These are phyloP conservation scores for Didymodactylos carnosus DNA, from an alignment of 2,888 invertebrate genomes.

Conservation along the genomic window DNA sequence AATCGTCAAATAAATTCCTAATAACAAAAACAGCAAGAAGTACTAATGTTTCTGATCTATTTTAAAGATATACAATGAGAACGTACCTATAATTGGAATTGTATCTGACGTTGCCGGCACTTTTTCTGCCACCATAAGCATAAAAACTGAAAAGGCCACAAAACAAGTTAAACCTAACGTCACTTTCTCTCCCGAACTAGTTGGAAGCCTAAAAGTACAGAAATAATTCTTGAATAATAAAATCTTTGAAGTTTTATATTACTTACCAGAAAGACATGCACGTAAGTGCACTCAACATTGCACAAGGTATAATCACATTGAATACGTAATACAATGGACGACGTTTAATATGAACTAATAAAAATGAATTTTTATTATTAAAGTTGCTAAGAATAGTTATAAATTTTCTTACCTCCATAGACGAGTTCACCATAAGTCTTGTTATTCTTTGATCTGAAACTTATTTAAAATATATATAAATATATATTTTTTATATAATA, in stretches of 20 bases:
- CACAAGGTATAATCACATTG: slow-evolving; percentile 43
- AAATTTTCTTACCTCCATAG: no score
- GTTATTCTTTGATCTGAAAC: background rate
- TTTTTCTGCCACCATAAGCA: slow-evolving; percentile 34
- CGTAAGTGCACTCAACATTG: slow-evolving; percentile 45
- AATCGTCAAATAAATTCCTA: slow-evolving; percentile 38
- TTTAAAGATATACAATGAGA: no score
- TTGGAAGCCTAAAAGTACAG: slow-evolving; percentile 20
- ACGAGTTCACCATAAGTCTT: background rate
- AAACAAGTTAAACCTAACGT: slow-evolving; percentile 32
- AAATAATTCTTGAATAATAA: background rate
- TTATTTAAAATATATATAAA: background rate
- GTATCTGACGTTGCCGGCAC: slow-evolving; percentile 33
- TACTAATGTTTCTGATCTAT: no score
- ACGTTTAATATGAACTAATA: slow-evolving; percentile 23
- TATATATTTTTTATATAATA: background rate
- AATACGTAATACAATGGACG: slow-evolving; percentile 37
- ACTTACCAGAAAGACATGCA: slow-evolving; percentile 38
- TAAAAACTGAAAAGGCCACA: slow-evolving; percentile 35
- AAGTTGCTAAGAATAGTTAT: no score
- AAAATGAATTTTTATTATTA: no score
- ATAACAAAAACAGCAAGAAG: no score
- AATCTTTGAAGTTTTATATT: background rate
- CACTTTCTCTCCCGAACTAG: slow-evolving; percentile 33
- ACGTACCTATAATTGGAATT: slow-evolving; percentile 30